phyloP scores from a whole-genome alignment of 2,113 vertebrate genomes.

The Callionymus lyra region DNA sequence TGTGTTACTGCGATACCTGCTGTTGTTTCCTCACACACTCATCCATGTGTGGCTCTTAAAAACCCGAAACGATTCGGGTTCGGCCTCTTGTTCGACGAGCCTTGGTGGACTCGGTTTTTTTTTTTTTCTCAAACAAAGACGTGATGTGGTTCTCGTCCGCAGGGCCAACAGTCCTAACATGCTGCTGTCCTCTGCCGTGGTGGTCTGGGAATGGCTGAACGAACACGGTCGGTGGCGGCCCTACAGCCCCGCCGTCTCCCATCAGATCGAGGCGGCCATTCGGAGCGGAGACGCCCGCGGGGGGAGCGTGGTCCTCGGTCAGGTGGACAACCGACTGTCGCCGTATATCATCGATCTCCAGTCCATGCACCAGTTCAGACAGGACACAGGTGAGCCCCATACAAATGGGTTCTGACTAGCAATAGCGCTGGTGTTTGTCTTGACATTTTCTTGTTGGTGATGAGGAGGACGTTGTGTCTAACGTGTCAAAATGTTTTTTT shows the following conservation, averaged over 20 bases:
- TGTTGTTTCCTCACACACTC: not conserved
- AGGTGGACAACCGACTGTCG: constrained; percentile 78
- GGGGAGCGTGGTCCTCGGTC: constrained; percentile 83
- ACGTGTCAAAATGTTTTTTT: too few species aligned
- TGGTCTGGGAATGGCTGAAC: constrained; percentile 91
- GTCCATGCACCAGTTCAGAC: constrained; percentile 86
- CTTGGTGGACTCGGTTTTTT: not conserved
- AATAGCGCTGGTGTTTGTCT: too few species aligned
- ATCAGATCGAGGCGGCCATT: constrained; percentile 84
- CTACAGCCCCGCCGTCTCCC: constrained; percentile 81
- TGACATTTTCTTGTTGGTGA: too few species aligned
- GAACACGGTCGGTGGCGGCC: constrained; percentile 88
- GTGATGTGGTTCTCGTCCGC: constrained; percentile 2
- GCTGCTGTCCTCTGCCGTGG: constrained; percentile 80
- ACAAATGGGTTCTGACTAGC: too few species aligned
- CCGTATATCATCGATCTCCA: constrained; percentile 85
- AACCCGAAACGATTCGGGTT: too few species aligned
- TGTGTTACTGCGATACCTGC: too few species aligned
- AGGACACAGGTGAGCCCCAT: constrained; percentile 77
- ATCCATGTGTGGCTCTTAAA: not conserved
- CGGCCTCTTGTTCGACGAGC: too few species aligned
- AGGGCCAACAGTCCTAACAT: constrained; percentile 63
- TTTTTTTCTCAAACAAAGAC: not conserved
- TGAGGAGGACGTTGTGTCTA: too few species aligned
- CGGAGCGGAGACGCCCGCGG: constrained; percentile 73